Conservation (phyloP, 2,888 invertebrate species). For the Tetanocera ferruginea region DNA sequence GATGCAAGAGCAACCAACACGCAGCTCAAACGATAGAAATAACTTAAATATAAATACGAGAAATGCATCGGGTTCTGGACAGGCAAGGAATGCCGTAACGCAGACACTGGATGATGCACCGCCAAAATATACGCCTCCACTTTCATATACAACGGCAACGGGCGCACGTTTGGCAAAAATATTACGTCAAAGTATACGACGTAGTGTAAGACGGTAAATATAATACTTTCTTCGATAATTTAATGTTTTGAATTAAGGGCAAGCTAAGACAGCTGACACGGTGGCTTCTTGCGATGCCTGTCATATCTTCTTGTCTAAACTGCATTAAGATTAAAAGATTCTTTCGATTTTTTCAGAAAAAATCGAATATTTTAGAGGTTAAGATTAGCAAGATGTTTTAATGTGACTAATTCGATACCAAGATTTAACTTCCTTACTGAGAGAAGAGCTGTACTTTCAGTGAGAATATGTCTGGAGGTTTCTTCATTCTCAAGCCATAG, state of each 20-base stretch:
- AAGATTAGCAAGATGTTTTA: no score
- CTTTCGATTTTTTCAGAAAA: no score
- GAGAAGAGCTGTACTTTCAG: no score
- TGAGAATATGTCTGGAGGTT: no score
- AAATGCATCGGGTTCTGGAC: conserved; percentile 30
- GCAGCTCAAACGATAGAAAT: conserved; percentile 46
- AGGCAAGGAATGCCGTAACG: background rate
- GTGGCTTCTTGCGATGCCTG: no score
- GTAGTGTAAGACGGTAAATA: conserved; percentile 79
- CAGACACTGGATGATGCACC: conserved; percentile 79
- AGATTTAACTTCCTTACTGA: no score
- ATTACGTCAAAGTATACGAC: conserved; percentile 81
- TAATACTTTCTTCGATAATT: background rate
- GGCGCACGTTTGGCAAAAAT: conserved; percentile 85
- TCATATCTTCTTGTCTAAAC: no score
- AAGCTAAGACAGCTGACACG: no score
- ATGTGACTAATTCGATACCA: no score
- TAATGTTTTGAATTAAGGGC: background rate
- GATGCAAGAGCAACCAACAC: conserved; percentile 15
- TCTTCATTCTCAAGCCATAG: no score
- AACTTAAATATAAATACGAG: conserved; percentile 34
- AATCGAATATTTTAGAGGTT: no score
- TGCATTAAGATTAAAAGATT: no score
- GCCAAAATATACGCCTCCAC: conserved; percentile 94
- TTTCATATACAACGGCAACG: conserved; percentile 92